Base-by-base conservation (phyloP, 2,797 vertebrate genomes). In the Glossophaga mutica region DNA sequence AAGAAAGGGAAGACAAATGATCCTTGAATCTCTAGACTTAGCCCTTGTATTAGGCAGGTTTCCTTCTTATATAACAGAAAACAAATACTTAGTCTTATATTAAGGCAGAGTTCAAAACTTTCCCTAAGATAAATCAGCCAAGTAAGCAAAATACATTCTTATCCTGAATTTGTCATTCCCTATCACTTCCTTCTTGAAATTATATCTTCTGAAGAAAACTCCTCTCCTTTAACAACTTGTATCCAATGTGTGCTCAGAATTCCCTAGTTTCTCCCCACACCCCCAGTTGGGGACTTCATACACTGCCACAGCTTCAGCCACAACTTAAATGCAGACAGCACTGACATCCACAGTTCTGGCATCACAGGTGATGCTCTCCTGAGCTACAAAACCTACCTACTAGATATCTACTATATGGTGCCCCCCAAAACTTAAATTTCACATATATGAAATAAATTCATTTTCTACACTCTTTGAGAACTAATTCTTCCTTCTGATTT, bases 171-270 rank as follows among this genome's bases (percentile, higher is more conserved):
- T 76, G 42, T 79, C 24, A 52, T 15, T 42, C 42, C 18, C 48
- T 11, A n/a, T 48, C 37, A 74, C 50, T 78, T 92, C 19, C 52
- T 89, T 83, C 76, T 87, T 96, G 39, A 77, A 87, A 92, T 87
- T 21, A 1, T n/a, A 37, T 37, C 9, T 73, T 73, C 70, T 68
- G 7, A 73, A 70, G 6, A 94, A 92, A 71, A 77, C 1, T 32
- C 39, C 3, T 82, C 44, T 68, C 16, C 14, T 90, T 82, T 70
- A 65, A 87, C 44, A 65, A 3, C 29, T 87, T 84, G 6, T 65
- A 29, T 42, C 7, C 42, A 79, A 70, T 32, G 57, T 68, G 44
- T 87, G 15, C 34, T 94, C 48, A 44, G 70, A 84, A 55, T 59
- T 22, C 29, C 68, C 70, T 77, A 34, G 29, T 74, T 74, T 62